Evolutionary conservation across 2,113 vertebrate genomes (phyloP).

Genomic region (Gadus macrocephalus): DNA sequence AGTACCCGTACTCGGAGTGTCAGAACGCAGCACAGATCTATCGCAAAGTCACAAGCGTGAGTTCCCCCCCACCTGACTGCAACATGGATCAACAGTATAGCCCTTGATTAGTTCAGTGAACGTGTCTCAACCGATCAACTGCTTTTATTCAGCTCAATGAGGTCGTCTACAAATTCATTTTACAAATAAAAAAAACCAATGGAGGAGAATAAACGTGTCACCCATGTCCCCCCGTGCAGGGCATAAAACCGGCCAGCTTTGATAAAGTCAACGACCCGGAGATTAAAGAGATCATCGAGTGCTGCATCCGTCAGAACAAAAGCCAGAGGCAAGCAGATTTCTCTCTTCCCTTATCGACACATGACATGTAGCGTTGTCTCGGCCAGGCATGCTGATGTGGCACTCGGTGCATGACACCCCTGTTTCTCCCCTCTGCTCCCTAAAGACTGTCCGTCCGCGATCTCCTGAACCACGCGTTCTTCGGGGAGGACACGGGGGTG

Average conservation of each 20-base stretch:
- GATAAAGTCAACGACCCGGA: constrained; percentile 92
- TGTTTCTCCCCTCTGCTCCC: not conserved
- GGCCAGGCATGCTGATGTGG: not conserved
- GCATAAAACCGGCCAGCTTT: constrained; percentile 94
- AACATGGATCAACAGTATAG: too few relatives aligned
- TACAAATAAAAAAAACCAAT: too few relatives aligned
- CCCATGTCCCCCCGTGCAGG: constrained; percentile 61
- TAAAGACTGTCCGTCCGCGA: constrained; percentile 84
- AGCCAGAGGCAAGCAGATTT: constrained; percentile 77
- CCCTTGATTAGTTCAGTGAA: not conserved
- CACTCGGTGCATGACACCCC: not conserved
- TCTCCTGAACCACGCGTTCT: constrained; percentile 86
- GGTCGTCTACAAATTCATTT: constrained; percentile 2
- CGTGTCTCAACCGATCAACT: not conserved
- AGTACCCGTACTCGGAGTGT: constrained; percentile 93
- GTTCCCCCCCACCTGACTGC: constrained; percentile 44
- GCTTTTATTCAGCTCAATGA: not conserved
- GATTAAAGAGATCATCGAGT: constrained; percentile 93
- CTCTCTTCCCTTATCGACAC: not conserved
- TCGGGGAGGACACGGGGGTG: constrained; percentile 90
- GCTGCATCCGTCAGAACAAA: constrained; percentile 91
- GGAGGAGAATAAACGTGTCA: too few relatives aligned
- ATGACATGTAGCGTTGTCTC: not conserved
- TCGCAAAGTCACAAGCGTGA: constrained; percentile 95
- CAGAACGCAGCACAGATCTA: constrained; percentile 94